Base-by-base conservation (phyloP, 2,113 vertebrate species). In the Myrmophylax atrothorax region DNA sequence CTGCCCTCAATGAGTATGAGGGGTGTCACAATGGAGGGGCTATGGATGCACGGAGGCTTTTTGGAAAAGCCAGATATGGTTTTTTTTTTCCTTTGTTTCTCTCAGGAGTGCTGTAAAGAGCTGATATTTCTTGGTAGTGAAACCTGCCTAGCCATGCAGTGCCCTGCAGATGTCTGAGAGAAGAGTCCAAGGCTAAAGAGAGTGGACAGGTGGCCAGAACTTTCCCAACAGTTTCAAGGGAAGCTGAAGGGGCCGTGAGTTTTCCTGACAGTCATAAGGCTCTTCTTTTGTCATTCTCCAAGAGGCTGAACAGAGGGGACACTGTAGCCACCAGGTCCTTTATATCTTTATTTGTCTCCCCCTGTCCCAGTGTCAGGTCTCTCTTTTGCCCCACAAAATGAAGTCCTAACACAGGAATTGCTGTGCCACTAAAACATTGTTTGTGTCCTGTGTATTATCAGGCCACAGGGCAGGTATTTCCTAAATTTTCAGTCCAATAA, bases 21-120 rank as follows among this genome's bases (percentile, higher is more conserved):
- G 18, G 78, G 16, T 18, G 9, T 46, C 50, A 38, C 38, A 26
- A 11, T 59, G 56, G 35, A 44, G 29, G 29, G 33, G 35, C 78
- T 0, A 1, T 35, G 44, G 40, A 18, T 23, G 25, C 38, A 55
- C 0, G 1, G 28, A 46, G 9, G 22, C 42, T 62, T 67, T 52
- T 40, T 44, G 31, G 19, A 84, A 66, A 81, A 89, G 24, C 8
- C 22, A 47, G 31, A 2, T 15, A 28, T 0, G 2, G 42, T 35
- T 11, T 47, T 12, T 11, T 40, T 70, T 42, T 20, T 2, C 18
- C 29, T 74, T 70, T 69, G n/a, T 19, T 84, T 77, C 50, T 64
- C 14, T 58, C 5, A 6, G 31, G 18, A 60, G 13, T 63, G 28
- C 46, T 67, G 14, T 44, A 10, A 53, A 62, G 18, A 29, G 3